Evolutionary conservation across 1,140 invertebrate genomes (phyloP), one percentile per base, ranked within the genome.

Genomic region (Chelonus insularis): DNA sequence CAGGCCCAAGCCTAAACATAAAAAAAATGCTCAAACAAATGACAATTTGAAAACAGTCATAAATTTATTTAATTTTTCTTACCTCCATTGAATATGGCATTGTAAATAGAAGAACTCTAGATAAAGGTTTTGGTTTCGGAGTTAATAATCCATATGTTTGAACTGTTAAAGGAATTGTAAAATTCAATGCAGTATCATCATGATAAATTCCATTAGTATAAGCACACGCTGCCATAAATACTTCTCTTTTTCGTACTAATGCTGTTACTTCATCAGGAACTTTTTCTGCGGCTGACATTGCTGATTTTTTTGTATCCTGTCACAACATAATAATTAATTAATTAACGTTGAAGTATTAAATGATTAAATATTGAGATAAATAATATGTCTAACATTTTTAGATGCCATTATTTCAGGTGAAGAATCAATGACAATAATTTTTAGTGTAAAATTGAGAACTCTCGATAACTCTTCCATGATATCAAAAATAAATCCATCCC

Each of bases 371-470:
- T 32, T 1, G 1, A n/a, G 4, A 16, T 9, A 6, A 25, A 34
- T 37, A 34, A 14, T 50, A 56, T 39, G 9, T 41, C 39, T 20
- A 57, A 63, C 57, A 23, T 6, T 36, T 23, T 59, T 56, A 5
- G 2, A 12, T 45, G n/a, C 8, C 8, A 41, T 56, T 16, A 34
- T 21, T 7, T 60, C 39, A 4, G 32, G 12, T 14, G 25, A 52
- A 6, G 62, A 43, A 0, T 60, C 65, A 0, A 54, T 41, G 4
- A 34, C 25, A 12, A 41, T 4, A 43, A 48, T 6, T 65, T 58
- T 81, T 67, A 85, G 89, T 72, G 91, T 91, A 66, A 96, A 96
- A 76, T 96, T 96, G 56, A 95, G 81, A 64, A 86, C 89, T 6
- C 82, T 82, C 0, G 89, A 84, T n/a, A 96, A 74, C 67, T 93